Evolutionary conservation across 1,140 invertebrate species (phyloP), one percentile per base, ranked within the genome.

Genomic region (Homalodisca vitripennis): DNA sequence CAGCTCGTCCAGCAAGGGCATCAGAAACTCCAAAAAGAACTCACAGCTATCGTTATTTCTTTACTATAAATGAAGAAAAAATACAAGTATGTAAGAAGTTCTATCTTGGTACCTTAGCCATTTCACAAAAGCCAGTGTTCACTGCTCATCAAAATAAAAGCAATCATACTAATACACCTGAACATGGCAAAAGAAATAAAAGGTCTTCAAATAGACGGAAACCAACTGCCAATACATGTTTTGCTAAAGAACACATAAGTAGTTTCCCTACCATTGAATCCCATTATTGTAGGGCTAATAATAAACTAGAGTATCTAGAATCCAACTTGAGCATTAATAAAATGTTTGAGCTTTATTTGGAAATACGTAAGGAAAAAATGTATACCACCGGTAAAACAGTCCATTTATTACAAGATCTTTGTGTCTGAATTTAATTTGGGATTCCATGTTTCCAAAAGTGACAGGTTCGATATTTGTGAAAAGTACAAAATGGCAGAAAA

Each of bases 381-480:
- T 13, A 62, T 26, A 26, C 12, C 27, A 2, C 57, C 57, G 10
- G 27, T 30, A 26, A 62, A 62, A 30, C 6, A 62, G 20, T 32
- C 63, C 32, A 20, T n/a, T n/a, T 32, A 32, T 32, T 17, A 65
- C 20, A 65, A 46, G 48, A 48, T 66, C n/a, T 66, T 48, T 47
- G 65, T 27, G 12, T 17, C 65, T 10, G 31, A 48, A 41, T 66
- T 67, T 32, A 67, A 67, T 55, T 24, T 67, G n/a, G 66, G 66
- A 31, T 67, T 67, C 32, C 66, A 67, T 32, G 55, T 67, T 34
- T 48, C 48, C 14, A 67, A 67, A 67, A 55, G n/a, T 26, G 66
- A 67, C 26, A 13, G 66, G 22, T 67, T 47, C 55, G 66, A 67
- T 29, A 47, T 67, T 17, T 67, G 47, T 55, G 66, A 67, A 53